Percentiles rank a stretch among this genome's conserved stretches.
Conservation (phyloP, 2,797 vertebrate species). For the Argya squamiceps region DNA sequence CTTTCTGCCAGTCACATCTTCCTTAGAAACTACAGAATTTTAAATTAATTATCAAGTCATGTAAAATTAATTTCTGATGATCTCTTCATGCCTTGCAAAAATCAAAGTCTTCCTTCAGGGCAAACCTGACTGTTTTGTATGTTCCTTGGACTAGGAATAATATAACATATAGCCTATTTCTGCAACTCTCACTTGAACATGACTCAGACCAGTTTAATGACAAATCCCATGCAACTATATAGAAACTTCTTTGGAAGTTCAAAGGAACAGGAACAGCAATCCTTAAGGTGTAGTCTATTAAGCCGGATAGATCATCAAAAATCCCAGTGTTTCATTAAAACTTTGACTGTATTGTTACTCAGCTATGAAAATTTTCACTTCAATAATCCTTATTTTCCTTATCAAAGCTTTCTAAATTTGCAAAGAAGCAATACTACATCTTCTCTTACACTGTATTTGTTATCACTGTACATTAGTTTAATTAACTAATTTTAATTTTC, state of each 20-base stretch:
- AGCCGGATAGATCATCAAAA: neutral
- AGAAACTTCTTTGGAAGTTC: neutral
- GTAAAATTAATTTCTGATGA: neutral
- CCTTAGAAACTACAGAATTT: neutral
- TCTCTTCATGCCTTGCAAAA: neutral
- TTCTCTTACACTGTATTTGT: neutral
- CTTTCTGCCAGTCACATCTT: neutral
- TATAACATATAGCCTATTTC: neutral
- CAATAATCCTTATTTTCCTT: neutral
- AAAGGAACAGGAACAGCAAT: neutral
- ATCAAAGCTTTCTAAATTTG: neutral
- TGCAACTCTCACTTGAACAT: neutral
- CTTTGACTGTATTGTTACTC: neutral
- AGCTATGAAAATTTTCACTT: neutral
- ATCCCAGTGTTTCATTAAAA: neutral
- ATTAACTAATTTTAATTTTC: neutral
- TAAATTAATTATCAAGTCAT: neutral
- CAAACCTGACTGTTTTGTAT: neutral
- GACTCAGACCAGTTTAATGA: neutral
- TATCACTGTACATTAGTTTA: neutral
- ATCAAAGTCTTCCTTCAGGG: neutral
- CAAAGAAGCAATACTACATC: neutral
- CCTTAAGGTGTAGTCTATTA: neutral
- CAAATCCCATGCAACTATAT: neutral
- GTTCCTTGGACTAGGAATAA: neutral